phyloP scores from a whole-genome alignment of 2,888 invertebrate genomes.

The Pristionchus maxplancki region DNA sequence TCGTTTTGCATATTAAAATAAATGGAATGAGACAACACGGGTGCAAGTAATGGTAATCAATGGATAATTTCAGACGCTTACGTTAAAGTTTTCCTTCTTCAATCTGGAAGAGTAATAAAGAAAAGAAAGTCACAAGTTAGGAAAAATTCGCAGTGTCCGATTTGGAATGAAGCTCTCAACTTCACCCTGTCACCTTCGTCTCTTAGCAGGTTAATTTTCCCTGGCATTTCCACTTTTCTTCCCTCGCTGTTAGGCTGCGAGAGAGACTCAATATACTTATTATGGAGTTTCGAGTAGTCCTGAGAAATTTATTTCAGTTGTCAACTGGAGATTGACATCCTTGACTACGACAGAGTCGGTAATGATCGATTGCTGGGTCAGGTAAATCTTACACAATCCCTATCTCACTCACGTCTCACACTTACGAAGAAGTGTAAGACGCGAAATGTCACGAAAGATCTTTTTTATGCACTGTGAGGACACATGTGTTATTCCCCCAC shows the following conservation, averaged over 20 bases:
- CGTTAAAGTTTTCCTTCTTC: conserved; percentile 80
- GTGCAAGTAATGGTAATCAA: too few species aligned
- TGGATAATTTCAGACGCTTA: conserved; percentile 80
- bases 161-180: conserved; percentile 82
- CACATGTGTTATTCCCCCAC: not conserved
- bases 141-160: conserved; percentile 80
- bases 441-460: not conserved
- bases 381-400: conserved; percentile 6
- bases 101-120: conserved; percentile 80
- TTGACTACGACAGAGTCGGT: conserved; percentile 59
- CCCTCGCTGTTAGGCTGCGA: not conserved
- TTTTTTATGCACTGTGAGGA: conserved; percentile 11
- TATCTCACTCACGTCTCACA: not conserved
- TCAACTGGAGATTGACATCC: conserved; percentile 60
- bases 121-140: conserved; percentile 81
- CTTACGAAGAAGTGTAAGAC: not conserved
- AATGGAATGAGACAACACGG: too few species aligned
- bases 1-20: too few species aligned
- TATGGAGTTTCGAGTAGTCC: too few species aligned
- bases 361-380: conserved; percentile 51
- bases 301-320: conserved; percentile 54
- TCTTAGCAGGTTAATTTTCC: conserved; percentile 41
- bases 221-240: not conserved
- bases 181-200: conserved; percentile 77
- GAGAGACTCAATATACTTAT: not conserved